Evolutionary conservation across 2,797 vertebrate genomes (phyloP), one percentile per base, ranked within the genome.

Genomic region (Poeciliopsis turneri): DNA sequence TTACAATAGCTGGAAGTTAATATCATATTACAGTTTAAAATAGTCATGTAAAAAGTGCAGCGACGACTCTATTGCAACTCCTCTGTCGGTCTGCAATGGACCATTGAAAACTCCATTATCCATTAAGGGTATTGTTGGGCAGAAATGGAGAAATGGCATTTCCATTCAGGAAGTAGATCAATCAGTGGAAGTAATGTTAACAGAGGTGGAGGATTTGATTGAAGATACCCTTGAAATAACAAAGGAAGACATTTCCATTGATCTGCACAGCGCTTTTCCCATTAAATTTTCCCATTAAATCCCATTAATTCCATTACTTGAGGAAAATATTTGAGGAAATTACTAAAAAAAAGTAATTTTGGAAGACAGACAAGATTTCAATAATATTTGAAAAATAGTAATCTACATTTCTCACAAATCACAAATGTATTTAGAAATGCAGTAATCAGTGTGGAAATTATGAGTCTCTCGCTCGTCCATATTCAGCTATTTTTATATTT

Each of bases 31-130:
- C 57, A 75, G 76, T 77, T 84, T 75, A 80, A 86, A 74, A 69
- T 86, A 81, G 70, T 73, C 61, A 59, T 79, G 13, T 36, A 75
- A 57, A 77, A 68, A 39, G 57, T 75, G 81, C 84, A 84, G 70
- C 84, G 82, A 79, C 86, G 80, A 86, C 41, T 47, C 59, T 69
- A 78, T 84, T 87, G 88, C 43, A 78, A 66, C 28, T 75, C 76
- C 71, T 81, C 84, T 84, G 55, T 76, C 64, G 45, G 51, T 59
- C 72, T 66, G 55, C 69, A 81, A 81, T 73, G 13, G 81, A 84
- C 85, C 81, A 80, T 51, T 85, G 88, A 89, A 88, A 84, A 83
- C 84, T 90, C 83, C 68, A 90, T 90, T 86, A 33, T 86, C 77
- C 66, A 57, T 79, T 82, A 49, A 82, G 70, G 51, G 74, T 78